These are phyloP conservation scores for Cepaea hortensis DNA, from an alignment of 2,888 invertebrate species.

Conservation along the genomic window DNA sequence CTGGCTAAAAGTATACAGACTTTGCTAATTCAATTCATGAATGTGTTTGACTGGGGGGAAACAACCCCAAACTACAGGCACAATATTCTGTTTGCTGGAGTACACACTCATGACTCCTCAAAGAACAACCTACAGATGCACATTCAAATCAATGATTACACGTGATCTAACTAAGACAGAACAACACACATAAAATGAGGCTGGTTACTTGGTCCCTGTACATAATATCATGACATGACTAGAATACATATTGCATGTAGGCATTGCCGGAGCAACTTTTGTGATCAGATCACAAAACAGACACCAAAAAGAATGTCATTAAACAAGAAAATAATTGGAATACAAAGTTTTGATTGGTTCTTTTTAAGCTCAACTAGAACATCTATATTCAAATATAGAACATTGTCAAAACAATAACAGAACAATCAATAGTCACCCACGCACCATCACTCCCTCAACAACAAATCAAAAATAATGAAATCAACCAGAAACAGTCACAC, in stretches of 20 bases:
- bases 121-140: not conserved
- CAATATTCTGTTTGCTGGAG: too few species aligned
- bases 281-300: not conserved
- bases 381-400: not conserved
- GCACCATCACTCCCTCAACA: too few species aligned
- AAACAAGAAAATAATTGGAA: not conserved
- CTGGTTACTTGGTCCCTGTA: conserved; percentile 21
- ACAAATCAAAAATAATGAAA: too few species aligned
- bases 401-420: not conserved
- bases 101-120: not conserved
- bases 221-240: not conserved
- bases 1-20: too few species aligned
- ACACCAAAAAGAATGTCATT: not conserved
- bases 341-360: not conserved
- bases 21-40: too few species aligned
- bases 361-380: not conserved
- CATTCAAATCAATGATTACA: too few species aligned
- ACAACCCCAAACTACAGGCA: too few species aligned
- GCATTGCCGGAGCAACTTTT: not conserved
- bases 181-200: too few species aligned
- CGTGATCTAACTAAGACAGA: too few species aligned
- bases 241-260: conserved; percentile 23
- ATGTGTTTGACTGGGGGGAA: too few species aligned
- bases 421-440: too few species aligned
- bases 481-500: too few species aligned